These are phyloP conservation scores for Vombatus ursinus DNA, from an alignment of 2,113 vertebrate species.

Conservation along the genomic window DNA sequence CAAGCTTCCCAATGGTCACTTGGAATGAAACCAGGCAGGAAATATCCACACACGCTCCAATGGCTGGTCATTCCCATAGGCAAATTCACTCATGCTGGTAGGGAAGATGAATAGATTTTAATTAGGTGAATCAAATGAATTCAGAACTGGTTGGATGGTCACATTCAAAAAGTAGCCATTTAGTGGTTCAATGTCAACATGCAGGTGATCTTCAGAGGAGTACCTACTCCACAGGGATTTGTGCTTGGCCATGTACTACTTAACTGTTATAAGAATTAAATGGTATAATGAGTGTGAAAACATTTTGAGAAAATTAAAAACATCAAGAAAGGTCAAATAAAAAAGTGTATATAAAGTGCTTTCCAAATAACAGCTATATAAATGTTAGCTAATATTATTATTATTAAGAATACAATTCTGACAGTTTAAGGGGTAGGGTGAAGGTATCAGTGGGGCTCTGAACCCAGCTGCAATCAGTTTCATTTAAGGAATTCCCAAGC, in stretches of 20 bases:
- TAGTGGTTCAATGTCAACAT: not conserved
- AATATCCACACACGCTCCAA: not conserved
- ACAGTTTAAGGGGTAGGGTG: not conserved
- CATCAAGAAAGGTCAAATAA: not conserved
- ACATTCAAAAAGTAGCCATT: not conserved
- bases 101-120: not conserved
- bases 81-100: not conserved
- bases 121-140: not conserved
- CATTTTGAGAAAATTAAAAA: not conserved
- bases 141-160: not conserved
- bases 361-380: not conserved
- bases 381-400: not conserved
- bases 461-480: not conserved
- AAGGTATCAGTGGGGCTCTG: not conserved
- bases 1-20: not conserved
- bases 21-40: not conserved
- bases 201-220: not conserved
- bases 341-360: not conserved
- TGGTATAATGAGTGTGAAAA: not conserved
- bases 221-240: not conserved
- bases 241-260: not conserved
- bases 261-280: not conserved
- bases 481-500: not conserved
- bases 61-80: not conserved
- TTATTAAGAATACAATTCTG: not conserved